Evolutionary conservation across 2,888 invertebrate species (phyloP), one percentile per base, ranked within the genome.

Genomic region (Willowsia nigromaculata): DNA sequence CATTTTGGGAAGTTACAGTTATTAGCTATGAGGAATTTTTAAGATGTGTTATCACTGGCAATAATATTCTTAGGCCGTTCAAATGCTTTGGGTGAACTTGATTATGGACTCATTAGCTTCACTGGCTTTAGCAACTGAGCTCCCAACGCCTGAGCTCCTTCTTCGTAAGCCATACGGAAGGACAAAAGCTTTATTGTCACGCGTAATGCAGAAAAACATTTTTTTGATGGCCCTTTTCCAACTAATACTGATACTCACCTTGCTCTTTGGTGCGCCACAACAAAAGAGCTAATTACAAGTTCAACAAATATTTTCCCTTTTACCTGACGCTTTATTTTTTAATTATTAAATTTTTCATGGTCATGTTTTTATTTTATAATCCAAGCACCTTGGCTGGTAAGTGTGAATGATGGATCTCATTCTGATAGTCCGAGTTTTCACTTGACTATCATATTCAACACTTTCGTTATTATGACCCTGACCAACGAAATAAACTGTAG

Each of bases 401-500:
- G 98, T 95, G 99, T 99, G 94, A 98, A 98, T 92, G 96, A 95
- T 65, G 96, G 96, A 92, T 95, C 96, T 89, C 94, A 96, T 47
- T 96, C 96, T 93, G 95, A 97, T 84, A 97, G 97, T 91, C 99
- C 99, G 90, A 96, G 98, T 62, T 97, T 98, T 95, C 99, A 99
- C 95, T 99, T 99, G 95, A 99, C 99, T 85, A 97, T 99, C 94
- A 99, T 99, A 94, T 99, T 99, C 95, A 99, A 99, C 95, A 97
- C 99, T 40, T 99, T 99, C 95, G 99, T 99, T 92, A 98, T 99
- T 98, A 99, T 99, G 99, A 99, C 99, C 15, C 95, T 99, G 92
- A 99, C 99, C 95, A 99, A 99, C 95, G 99, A 99, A 95, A 98
- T 99, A 94, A 99, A 99, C 95, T 99, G 99, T 92, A 96, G 99